phyloP scores from a whole-genome alignment of 2,113 vertebrate species.

The Rallus limicola region DNA sequence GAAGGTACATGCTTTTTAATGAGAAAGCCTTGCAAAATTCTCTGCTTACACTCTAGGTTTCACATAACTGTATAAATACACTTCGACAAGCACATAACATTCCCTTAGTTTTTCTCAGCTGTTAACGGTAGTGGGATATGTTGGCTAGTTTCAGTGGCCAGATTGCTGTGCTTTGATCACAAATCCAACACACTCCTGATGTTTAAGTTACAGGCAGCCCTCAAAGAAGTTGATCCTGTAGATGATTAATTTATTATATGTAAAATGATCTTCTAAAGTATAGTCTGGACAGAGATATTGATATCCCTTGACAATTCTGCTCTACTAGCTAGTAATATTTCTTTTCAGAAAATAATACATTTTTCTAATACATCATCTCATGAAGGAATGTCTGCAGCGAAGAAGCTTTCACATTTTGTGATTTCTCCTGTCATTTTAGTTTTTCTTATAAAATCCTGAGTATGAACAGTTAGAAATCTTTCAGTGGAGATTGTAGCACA shows the following conservation, averaged over 20 bases:
- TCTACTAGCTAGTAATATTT: background rate
- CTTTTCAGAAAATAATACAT: background rate
- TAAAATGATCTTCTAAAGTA: background rate
- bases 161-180: background rate
- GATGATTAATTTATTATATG: background rate
- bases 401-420: background rate
- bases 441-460: background rate
- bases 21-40: background rate
- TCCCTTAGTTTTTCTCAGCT: background rate
- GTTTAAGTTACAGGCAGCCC: background rate
- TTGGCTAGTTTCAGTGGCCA: background rate
- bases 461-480: background rate
- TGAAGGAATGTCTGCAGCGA: background rate
- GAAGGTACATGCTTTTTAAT: background rate
- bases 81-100: background rate
- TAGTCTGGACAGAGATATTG: background rate
- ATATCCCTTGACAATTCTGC: background rate
- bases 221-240: background rate
- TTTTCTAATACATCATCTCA: background rate
- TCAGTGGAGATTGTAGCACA: background rate
- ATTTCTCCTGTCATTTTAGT: background rate
- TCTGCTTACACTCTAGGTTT: background rate
- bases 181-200: background rate
- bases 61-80: background rate
- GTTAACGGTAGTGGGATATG: background rate